Evolutionary conservation across 2,113 vertebrate species (phyloP), one percentile per base, ranked within the genome.

Genomic region (Bubo scandiacus): DNA sequence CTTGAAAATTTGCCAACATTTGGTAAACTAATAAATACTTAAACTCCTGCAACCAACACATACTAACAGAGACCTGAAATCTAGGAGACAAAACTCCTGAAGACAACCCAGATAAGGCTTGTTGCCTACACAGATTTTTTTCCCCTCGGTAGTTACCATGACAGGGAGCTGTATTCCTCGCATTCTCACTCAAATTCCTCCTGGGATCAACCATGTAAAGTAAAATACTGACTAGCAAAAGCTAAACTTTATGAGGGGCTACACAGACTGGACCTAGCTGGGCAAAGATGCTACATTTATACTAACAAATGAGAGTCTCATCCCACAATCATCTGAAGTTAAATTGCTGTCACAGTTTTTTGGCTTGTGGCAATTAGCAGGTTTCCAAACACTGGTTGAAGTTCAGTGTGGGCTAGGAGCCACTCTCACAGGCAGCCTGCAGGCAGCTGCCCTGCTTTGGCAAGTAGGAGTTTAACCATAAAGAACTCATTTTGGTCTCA

Each of bases 321-420:
- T 45, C 11, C 86, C 51, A 34, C 22, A 58, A 5, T 18, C n/a
- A 49, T 23, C n/a, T 43, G 40, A 2, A 21, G 65, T 51, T 63
- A 40, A 78, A 47, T 1, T 63, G 23, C 65, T 34, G 18, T 67
- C 30, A 42, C 4, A 34, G 15, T 16, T 55, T 81, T 61, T 40
- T 32, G 59, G 26, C 47, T 89, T 2, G 0, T 16, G 19, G 2
- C 1, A 4, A n/a, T n/a, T 5, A 1, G 1, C 10, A 63, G 14
- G 47, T 59, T 81, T 72, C 51, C 52, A 65, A 71, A 52, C 26
- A 3, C 6, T 11, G 55, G 51, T 0, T 38, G 23, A 67, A 58
- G 57, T 30, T 79, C 27, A 66, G 51, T 0, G 2, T 22, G 66
- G 43, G 40, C 27, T 22, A 43, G 62, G 27, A 87, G 67, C 25